phyloP scores from a whole-genome alignment of 2,888 invertebrate species.

The Tortrix viridana region DNA sequence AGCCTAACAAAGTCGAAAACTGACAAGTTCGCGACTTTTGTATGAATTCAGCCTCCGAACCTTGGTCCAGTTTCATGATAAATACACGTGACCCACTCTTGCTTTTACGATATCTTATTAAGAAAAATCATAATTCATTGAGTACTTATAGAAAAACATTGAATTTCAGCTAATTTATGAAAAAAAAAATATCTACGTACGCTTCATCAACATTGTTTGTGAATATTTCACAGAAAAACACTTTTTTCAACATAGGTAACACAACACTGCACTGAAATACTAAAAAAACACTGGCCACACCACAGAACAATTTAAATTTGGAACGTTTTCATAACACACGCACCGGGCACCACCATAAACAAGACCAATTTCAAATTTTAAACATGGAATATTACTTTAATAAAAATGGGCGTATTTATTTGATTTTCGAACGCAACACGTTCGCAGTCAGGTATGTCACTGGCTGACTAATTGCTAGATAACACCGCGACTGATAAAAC shows the following conservation, averaged over 20 bases:
- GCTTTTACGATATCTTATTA: background rate
- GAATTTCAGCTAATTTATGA: background rate
- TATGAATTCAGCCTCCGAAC: conserved; percentile 21
- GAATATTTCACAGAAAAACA: conserved; percentile 62
- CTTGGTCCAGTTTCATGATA: background rate
- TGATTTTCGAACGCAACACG: conserved; percentile 43
- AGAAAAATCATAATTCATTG: background rate
- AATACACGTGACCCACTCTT: background rate
- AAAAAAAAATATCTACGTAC: conserved; percentile 48
- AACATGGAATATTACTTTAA: conserved; percentile 1
- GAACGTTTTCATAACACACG: conserved; percentile 2
- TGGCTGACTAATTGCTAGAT: conserved; percentile 71
- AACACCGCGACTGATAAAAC: conserved; percentile 63
- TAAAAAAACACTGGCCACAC: conserved; percentile 25
- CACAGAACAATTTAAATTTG: background rate
- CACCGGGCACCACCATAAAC: background rate
- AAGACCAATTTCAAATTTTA: conserved; percentile 13
- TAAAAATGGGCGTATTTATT: conserved; percentile 37
- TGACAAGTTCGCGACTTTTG: conserved; percentile 18
- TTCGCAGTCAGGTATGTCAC: conserved; percentile 57
- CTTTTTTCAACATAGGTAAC: conserved; percentile 55
- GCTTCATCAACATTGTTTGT: conserved; percentile 45
- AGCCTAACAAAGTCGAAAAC: conserved; percentile 49
- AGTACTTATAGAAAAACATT: background rate
- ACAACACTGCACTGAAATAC: conserved; percentile 22